phyloP scores from a whole-genome alignment of 2,888 invertebrate species.

The Drosophila recens region DNA sequence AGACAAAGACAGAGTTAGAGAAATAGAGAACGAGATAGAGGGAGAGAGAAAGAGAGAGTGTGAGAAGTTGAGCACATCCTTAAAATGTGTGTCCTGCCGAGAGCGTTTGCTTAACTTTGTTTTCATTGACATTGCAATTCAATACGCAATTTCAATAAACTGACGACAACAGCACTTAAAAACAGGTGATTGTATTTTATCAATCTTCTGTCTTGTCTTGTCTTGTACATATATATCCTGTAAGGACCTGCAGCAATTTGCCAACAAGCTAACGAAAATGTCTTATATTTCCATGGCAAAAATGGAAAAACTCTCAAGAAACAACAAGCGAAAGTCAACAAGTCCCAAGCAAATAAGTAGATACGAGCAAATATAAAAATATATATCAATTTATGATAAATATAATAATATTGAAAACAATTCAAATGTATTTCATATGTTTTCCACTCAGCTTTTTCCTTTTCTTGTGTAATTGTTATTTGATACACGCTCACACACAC shows the following conservation, averaged over 20 bases:
- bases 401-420: conserved; percentile 16
- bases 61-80: conserved; percentile 1
- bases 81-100: conserved; percentile 11
- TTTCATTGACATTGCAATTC: conserved; percentile 45
- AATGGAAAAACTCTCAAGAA: conserved; percentile 9
- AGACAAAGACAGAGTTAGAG: not conserved
- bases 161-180: conserved; percentile 56
- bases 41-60: not conserved
- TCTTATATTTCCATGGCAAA: conserved; percentile 39
- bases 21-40: not conserved
- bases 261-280: conserved; percentile 36
- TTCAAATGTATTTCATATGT: conserved; percentile 1
- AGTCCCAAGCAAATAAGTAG: conserved; percentile 20
- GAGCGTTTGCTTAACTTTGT: conserved; percentile 18
- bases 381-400: conserved; percentile 15
- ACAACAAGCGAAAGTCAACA: conserved; percentile 28
- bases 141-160: conserved; percentile 73
- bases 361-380: conserved; percentile 13
- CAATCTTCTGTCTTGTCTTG: not conserved
- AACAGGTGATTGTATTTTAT: conserved; percentile 49
- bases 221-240: not conserved
- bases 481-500: conserved; percentile 31
- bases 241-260: conserved; percentile 25
- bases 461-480: conserved; percentile 47
- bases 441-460: conserved; percentile 4